A percentile compares a stretch with the other conserved stretches of the same genome.
Conservation (phyloP, 2,797 vertebrate genomes). For the Acipenser transmontanus region DNA sequence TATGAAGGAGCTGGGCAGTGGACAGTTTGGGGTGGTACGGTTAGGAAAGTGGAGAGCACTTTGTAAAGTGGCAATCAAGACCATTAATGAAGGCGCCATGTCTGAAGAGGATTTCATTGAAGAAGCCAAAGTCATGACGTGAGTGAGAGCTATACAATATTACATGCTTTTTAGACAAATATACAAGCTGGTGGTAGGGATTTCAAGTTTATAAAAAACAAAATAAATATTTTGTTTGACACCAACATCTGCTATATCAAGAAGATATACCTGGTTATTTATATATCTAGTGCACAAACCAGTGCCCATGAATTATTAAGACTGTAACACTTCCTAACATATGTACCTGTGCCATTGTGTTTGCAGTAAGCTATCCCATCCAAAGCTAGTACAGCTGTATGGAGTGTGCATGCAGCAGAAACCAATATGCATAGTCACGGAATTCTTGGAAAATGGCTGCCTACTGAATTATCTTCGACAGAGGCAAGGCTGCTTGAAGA, state of each 20-base stretch:
- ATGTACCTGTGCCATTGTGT: constrained; percentile 1
- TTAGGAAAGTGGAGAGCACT: constrained; percentile 67
- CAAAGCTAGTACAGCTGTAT: constrained; percentile 77
- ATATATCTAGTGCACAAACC: too few relatives aligned
- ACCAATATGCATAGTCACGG: constrained; percentile 71
- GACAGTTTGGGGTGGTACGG: constrained; percentile 75
- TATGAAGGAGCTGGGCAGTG: constrained; percentile 72
- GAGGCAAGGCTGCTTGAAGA: constrained; percentile 30
- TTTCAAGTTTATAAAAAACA: too few relatives aligned
- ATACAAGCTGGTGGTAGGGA: too few relatives aligned
- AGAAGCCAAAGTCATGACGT: constrained; percentile 63
- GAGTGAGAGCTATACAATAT: constrained; percentile 25
- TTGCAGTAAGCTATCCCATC: constrained; percentile 70
- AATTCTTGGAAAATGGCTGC: constrained; percentile 79
- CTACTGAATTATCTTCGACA: constrained; percentile 64
- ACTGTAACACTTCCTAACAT: too few relatives aligned
- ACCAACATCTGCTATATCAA: too few relatives aligned
- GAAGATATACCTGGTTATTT: too few relatives aligned
- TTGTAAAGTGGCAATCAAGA: constrained; percentile 56
- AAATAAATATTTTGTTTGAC: too few relatives aligned
- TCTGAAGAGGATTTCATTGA: constrained; percentile 62
- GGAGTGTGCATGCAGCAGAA: constrained; percentile 64
- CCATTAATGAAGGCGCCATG: constrained; percentile 53
- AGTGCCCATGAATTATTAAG: too few relatives aligned
- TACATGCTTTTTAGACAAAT: background rate